Base-by-base conservation (phyloP, 2,113 vertebrate genomes). In the Vulpes ferrilata region DNA sequence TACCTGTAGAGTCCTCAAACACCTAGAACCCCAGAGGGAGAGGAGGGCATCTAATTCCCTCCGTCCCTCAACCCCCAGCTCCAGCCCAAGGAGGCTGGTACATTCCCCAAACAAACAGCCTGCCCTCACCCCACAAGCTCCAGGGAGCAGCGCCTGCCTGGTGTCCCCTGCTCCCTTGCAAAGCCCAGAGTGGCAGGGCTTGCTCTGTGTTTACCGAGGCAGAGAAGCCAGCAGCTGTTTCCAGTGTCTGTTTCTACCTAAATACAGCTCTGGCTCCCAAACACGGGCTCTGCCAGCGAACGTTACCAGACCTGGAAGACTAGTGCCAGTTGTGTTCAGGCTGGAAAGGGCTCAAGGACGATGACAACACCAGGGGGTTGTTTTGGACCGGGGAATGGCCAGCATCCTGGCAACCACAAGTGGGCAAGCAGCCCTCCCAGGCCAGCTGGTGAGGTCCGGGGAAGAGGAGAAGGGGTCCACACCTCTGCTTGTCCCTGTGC, bases 341-440 rank as follows among this genome's bases (percentile, higher is more conserved):
- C 59, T 95, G 93, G 89, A 71, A 55, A 79, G 67, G 65, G 57
- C 27, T 97, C 73, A 80, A 73, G 13, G 64, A 53, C 74, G 62
- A 76, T 4, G 60, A 74, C 48, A 32, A n/a, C 53, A 59, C 82
- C 79, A 60, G 83, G 91, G 43, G 79, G 65, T 62, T 23, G 1
- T 79, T 67, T 78, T 88, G 88, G 93, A 48, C 27, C 4, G 0
- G 12, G 57, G 25, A 12, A 69, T 0, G 11, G 85, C 83, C 91
- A 93, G 84, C 15, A 43, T 11, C 76, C n/a, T 57, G 85, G 85
- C 85, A 71, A 57, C 88, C 38, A 2, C 0, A 6, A 48, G 51
- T 20, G 53, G 86, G 60, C 88, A 35, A 32, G 65, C 62, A 16
- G 62, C 59, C 30, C 48, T 74, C 65, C 71, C 32, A 15, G 88